phyloP scores from a whole-genome alignment of 2,113 vertebrate genomes.

The Osmerus eperlanus region DNA sequence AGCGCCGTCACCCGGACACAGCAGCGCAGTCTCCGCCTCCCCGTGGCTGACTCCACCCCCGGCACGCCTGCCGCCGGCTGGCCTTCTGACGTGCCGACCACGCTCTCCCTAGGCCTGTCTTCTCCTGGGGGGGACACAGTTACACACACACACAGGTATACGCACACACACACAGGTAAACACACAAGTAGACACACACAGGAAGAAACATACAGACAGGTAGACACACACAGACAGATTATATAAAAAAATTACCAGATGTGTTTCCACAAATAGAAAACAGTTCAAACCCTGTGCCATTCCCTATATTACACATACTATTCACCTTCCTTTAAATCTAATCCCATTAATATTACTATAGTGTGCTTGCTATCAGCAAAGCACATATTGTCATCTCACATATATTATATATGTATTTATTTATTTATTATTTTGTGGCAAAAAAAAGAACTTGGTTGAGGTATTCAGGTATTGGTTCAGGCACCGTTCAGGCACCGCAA shows the following conservation, averaged over 20 bases:
- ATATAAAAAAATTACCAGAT: background rate
- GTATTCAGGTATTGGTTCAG: too few relatives aligned
- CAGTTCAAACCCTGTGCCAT: too few relatives aligned
- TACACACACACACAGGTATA: constrained; percentile 11
- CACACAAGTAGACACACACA: background rate
- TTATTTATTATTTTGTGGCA: too few relatives aligned
- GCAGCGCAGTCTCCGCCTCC: constrained; percentile 65
- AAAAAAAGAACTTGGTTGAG: too few relatives aligned
- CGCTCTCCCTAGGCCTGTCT: constrained; percentile 81
- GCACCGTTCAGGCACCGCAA: too few relatives aligned
- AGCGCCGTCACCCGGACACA: constrained; percentile 76
- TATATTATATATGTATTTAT: too few relatives aligned
- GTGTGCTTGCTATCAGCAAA: too few relatives aligned
- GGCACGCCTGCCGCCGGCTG: constrained; percentile 66
- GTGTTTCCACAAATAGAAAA: too few relatives aligned
- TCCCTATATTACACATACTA: too few relatives aligned
- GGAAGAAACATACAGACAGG: background rate
- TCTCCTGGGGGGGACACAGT: constrained; percentile 73
- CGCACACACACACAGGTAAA: background rate
- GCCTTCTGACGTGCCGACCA: constrained; percentile 76
- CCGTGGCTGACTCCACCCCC: constrained; percentile 67
- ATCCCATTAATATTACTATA: too few relatives aligned
- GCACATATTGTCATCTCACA: too few relatives aligned
- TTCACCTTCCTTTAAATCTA: too few relatives aligned
- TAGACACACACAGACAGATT: background rate